A percentile compares a stretch with the other conserved stretches of the same genome.
These are phyloP conservation scores for Phainopepla nitens DNA, from an alignment of 2,113 vertebrate genomes.

Conservation along the genomic window DNA sequence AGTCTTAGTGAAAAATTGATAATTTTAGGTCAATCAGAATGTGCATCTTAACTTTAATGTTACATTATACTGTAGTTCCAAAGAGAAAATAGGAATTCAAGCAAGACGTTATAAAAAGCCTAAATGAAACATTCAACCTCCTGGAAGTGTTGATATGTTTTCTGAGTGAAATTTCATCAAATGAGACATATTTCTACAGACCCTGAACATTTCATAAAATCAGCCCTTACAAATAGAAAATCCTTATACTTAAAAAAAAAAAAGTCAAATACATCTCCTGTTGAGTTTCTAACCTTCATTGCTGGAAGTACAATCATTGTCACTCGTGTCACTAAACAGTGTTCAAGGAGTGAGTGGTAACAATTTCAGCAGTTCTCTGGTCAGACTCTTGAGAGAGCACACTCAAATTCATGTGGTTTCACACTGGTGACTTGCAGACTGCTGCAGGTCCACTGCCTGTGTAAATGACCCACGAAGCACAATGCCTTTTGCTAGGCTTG, in stretches of 20 bases:
- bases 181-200: not conserved
- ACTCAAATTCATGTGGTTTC: not conserved
- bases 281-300: conserved; percentile 9
- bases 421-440: not conserved
- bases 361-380: not conserved
- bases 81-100: not conserved
- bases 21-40: not conserved
- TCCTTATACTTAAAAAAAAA: not conserved
- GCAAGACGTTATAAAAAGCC: not conserved
- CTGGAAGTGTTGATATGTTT: conserved; percentile 16
- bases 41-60: not conserved
- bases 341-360: not conserved
- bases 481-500: not conserved
- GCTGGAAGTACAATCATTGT: not conserved
- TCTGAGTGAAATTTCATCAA: conserved; percentile 21
- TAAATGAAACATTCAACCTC: not conserved
- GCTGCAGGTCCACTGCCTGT: not conserved
- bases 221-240: not conserved
- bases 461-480: not conserved
- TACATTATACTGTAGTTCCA: not conserved
- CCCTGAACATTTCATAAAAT: conserved; percentile 18
- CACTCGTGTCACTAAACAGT: not conserved
- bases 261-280: not conserved
- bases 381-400: not conserved
- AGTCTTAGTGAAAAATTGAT: not conserved